These are phyloP conservation scores for Polylopha cassiicola DNA, from an alignment of 2,888 invertebrate genomes.

Conservation along the genomic window DNA sequence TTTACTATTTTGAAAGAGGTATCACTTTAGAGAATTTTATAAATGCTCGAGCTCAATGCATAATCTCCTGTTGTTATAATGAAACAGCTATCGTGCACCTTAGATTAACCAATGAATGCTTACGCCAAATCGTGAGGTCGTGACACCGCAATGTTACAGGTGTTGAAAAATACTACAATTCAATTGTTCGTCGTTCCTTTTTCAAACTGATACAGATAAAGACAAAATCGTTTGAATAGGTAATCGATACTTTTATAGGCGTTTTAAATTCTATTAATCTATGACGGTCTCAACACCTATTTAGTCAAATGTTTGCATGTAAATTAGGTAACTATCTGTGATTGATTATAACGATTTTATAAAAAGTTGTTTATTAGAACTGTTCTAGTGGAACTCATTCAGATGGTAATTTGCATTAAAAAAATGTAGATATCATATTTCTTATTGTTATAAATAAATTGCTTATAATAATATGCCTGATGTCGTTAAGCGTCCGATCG, in stretches of 20 bases:
- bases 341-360: no score
- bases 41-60: no score
- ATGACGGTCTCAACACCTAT: no score
- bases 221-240: neutral
- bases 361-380: no score
- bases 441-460: slow-evolving; percentile 4
- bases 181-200: slow-evolving; percentile 40
- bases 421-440: slow-evolving; percentile 13
- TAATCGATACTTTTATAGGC: neutral
- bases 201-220: neutral
- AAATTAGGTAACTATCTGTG: no score
- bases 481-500: no score
- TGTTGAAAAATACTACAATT: slow-evolving; percentile 48
- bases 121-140: slow-evolving; percentile 38
- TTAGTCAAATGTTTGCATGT: no score
- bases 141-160: slow-evolving; percentile 38
- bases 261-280: neutral
- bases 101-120: neutral
- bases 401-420: slow-evolving; percentile 24
- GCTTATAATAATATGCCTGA: neutral
- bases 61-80: neutral
- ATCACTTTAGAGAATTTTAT: no score
- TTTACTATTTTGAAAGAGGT: no score
- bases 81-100: neutral
- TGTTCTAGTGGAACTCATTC: slow-evolving; percentile 19